A percentile compares a stretch with the other conserved stretches of the same genome.
Evolutionary conservation across 92 coral and sea anemone genomes (phyloP).

Genomic region (Zoanthus sansibaricus): DNA sequence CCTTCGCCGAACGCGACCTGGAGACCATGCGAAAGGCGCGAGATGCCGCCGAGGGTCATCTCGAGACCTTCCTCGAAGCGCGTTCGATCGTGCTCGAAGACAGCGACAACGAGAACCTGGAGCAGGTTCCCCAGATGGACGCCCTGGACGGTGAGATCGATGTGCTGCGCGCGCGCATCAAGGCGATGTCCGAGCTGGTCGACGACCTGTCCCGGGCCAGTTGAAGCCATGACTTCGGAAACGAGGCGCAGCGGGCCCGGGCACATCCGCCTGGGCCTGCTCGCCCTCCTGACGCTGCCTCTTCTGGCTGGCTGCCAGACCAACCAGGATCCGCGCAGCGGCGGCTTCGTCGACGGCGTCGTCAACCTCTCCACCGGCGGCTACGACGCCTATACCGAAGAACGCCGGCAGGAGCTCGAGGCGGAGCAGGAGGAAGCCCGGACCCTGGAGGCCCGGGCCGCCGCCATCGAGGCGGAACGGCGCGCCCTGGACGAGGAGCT

Average conservation of each 20-base stretch:
- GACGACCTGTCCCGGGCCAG: not conserved
- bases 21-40: conserved; percentile 7
- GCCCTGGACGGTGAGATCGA: not conserved
- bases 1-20: conserved; percentile 12
- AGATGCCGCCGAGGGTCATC: conserved; percentile 4
- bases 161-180: not conserved
- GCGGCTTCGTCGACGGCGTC: conserved; percentile 20
- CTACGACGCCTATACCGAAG: no score
- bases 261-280: not conserved
- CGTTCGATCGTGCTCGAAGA: conserved; percentile 1
- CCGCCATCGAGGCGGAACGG: conserved; percentile 8
- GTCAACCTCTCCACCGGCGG: conserved; percentile 27
- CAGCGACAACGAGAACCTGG: not conserved
- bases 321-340: conserved; percentile 22
- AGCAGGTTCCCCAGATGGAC: not conserved
- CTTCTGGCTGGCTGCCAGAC: conserved; percentile 1
- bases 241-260: not conserved
- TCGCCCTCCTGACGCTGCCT: not conserved
- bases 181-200: not conserved
- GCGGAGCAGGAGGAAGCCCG: conserved; percentile 6
- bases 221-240: not conserved
- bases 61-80: conserved; percentile 11
- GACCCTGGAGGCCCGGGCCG: conserved; percentile 28
- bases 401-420: conserved; percentile 4
- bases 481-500: conserved; percentile 16